Conservation (phyloP, 2,888 invertebrate genomes). For the Chrysomela aeneicollis region DNA sequence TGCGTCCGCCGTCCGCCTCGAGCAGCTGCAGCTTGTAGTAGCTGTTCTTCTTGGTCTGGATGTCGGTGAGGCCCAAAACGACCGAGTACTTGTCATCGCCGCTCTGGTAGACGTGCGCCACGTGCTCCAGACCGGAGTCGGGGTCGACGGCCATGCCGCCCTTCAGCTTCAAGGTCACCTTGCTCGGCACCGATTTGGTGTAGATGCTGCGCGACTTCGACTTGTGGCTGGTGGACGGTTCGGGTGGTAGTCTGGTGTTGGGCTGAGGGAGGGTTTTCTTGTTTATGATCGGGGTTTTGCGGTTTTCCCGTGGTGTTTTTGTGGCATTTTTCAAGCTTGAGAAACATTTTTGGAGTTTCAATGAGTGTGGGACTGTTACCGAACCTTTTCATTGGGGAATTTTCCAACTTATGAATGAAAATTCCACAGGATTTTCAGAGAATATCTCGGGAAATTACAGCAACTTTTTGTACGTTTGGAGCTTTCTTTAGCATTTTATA, state of each 20-base stretch:
- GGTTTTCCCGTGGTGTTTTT: too few species aligned
- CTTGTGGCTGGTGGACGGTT: conserved; percentile 50
- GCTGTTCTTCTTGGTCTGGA: conserved; percentile 88
- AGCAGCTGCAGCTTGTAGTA: conserved; percentile 94
- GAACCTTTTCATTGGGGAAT: too few species aligned
- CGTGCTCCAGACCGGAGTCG: conserved; percentile 79
- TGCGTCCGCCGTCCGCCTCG: conserved; percentile 71
- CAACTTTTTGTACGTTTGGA: too few species aligned
- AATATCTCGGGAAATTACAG: too few species aligned
- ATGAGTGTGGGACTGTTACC: too few species aligned
- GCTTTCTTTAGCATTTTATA: too few species aligned
- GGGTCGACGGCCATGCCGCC: conserved; percentile 92
- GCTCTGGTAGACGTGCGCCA: conserved; percentile 79
- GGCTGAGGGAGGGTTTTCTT: conserved; percentile 49
- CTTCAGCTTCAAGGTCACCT: conserved; percentile 76
- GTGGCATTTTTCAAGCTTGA: too few species aligned
- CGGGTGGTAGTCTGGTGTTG: conserved; percentile 53
- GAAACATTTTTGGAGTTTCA: too few species aligned
- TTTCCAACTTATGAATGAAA: too few species aligned
- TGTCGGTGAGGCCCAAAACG: conserved; percentile 85
- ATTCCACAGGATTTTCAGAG: too few species aligned
- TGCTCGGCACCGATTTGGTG: conserved; percentile 66
- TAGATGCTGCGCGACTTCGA: conserved; percentile 57
- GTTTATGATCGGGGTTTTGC: background rate
- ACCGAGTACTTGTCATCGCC: conserved; percentile 72